Percentiles rank a stretch among this genome's conserved stretches.
Evolutionary conservation across 2,888 invertebrate genomes (phyloP).

Genomic region (Eristalinus sepulchralis): DNA sequence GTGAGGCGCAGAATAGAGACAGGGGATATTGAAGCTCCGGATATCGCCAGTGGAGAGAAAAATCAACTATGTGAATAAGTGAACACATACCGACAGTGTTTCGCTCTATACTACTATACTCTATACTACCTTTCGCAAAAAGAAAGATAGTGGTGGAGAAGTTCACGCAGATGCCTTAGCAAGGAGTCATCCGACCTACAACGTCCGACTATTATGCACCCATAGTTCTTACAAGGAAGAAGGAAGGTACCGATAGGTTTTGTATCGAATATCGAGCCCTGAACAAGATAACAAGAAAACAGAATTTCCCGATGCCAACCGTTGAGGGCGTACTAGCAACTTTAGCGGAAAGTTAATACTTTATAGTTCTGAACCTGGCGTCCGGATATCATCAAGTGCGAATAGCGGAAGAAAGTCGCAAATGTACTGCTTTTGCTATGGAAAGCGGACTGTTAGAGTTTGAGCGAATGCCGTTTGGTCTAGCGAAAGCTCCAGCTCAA

Average conservation of each 20-base stretch:
- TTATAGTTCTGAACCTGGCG: slow-evolving; percentile 16
- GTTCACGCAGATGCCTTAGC: slow-evolving; percentile 72
- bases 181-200: slow-evolving; percentile 73
- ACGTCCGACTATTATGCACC: slow-evolving; percentile 74
- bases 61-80: background rate
- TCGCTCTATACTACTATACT: slow-evolving; percentile 20
- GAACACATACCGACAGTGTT: background rate
- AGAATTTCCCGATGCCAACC: background rate
- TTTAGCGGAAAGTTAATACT: slow-evolving; percentile 16
- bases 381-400: slow-evolving; percentile 16
- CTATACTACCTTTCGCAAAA: slow-evolving; percentile 22
- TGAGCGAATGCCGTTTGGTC: slow-evolving; percentile 4
- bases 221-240: slow-evolving; percentile 70
- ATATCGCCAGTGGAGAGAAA: slow-evolving; percentile 4
- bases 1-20: background rate
- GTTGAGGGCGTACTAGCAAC: slow-evolving; percentile 7
- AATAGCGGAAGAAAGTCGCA: background rate
- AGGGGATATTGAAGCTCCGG: background rate
- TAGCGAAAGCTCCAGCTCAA: slow-evolving; percentile 4
- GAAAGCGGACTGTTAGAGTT: slow-evolving; percentile 3
- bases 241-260: slow-evolving; percentile 33
- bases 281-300: background rate
- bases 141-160: slow-evolving; percentile 7
- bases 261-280: slow-evolving; percentile 77
- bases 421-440: slow-evolving; percentile 3